Percentiles rank a stretch among this genome's conserved stretches.
These are phyloP conservation scores for Cyprinella venusta DNA, from an alignment of 2,797 vertebrate species.

Conservation along the genomic window DNA sequence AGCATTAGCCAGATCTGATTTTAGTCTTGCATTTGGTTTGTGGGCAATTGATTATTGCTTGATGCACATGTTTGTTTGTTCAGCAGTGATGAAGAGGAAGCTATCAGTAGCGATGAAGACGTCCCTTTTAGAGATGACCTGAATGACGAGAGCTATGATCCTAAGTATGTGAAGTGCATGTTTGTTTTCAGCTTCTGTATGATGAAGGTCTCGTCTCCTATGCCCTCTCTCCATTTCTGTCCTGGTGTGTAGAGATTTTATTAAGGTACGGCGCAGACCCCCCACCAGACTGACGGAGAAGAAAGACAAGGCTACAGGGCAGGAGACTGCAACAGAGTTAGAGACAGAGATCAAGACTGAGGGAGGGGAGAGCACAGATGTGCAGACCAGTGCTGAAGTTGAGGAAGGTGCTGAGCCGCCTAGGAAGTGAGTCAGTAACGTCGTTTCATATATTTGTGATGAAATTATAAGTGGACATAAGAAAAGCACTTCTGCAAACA, in stretches of 20 bases:
- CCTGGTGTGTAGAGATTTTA: conserved; percentile 78
- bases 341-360: conserved; percentile 87
- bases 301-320: conserved; percentile 83
- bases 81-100: conserved; percentile 85
- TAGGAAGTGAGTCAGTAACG: conserved; percentile 85
- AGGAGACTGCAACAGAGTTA: conserved; percentile 81
- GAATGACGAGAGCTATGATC: conserved; percentile 95
- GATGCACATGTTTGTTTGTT: conserved; percentile 36
- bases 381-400: conserved; percentile 86
- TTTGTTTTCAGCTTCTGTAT: conserved; percentile 12
- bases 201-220: neutral
- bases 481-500: neutral
- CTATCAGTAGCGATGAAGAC: conserved; percentile 92
- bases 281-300: conserved; percentile 83
- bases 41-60: neutral
- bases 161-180: conserved; percentile 86
- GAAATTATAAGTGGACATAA: neutral
- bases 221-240: conserved; percentile 16
- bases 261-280: conserved; percentile 87
- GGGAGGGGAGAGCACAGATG: conserved; percentile 77
- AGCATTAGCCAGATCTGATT: neutral
- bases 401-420: conserved; percentile 88
- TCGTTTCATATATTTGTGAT: neutral
- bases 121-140: conserved; percentile 94
- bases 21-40: neutral